Conservation (phyloP, 2,113 vertebrate species). For the Grammomys surdaster region DNA sequence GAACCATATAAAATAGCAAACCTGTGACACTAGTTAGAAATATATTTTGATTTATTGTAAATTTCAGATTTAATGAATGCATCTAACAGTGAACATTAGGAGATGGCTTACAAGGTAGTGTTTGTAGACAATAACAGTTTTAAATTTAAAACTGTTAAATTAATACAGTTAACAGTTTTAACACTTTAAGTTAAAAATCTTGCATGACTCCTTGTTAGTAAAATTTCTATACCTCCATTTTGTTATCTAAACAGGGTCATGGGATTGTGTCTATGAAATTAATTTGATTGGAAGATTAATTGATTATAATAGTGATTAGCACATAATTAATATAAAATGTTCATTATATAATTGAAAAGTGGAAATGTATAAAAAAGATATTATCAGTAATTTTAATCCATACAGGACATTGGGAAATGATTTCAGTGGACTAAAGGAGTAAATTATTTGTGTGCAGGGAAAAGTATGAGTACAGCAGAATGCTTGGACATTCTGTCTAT, state of each 20-base stretch:
- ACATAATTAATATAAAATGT: neutral
- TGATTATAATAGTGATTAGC: neutral
- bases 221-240: neutral
- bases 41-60: neutral
- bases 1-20: neutral
- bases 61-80: neutral
- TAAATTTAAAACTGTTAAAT: neutral
- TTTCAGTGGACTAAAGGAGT: neutral
- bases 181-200: neutral
- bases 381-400: neutral
- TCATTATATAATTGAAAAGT: neutral
- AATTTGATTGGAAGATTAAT: neutral
- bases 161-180: neutral
- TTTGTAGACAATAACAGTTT: neutral
- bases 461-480: neutral
- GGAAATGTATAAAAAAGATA: neutral
- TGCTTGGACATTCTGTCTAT: neutral
- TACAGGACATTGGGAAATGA: neutral
- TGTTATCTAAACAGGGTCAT: neutral
- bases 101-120: neutral
- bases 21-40: neutral
- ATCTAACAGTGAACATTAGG: fast-evolving
- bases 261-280: neutral
- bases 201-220: neutral
- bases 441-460: neutral